phyloP scores from a whole-genome alignment of 1,140 invertebrate species.

The Ericerus pela region DNA sequence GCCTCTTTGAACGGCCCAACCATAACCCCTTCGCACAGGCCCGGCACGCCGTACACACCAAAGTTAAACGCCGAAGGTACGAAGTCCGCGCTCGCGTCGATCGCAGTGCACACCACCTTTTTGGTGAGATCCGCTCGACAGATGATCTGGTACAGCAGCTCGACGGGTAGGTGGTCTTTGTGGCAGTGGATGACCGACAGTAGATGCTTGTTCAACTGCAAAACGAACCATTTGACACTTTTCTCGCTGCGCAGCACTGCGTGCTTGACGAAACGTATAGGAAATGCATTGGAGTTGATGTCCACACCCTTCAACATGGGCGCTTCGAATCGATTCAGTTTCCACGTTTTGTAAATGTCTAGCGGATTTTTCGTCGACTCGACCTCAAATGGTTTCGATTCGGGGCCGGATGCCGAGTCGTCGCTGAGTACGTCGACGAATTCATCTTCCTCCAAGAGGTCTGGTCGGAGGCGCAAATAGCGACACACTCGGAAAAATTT shows the following conservation, averaged over 20 bases:
- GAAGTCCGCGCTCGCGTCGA: neutral
- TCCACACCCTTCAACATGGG: neutral
- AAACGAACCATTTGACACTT: neutral
- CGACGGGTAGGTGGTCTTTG: neutral
- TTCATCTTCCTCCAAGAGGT: neutral
- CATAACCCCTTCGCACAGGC: neutral
- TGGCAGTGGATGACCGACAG: neutral
- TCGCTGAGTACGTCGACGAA: neutral
- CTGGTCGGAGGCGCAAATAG: neutral
- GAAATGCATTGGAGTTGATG: neutral
- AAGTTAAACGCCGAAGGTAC: neutral
- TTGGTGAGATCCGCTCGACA: neutral
- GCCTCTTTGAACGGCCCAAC: neutral
- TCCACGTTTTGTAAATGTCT: neutral
- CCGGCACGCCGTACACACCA: neutral
- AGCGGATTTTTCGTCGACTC: neutral
- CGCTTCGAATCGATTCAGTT: neutral
- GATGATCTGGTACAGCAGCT: neutral
- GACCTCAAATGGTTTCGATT: neutral
- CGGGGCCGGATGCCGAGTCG: neutral
- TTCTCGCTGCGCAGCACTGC: too few relatives aligned
- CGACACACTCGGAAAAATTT: neutral
- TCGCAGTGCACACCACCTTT: neutral
- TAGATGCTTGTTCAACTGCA: neutral
- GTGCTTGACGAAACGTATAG: too few relatives aligned